Evolutionary conservation across 1,140 invertebrate species (phyloP), one percentile per base, ranked within the genome.

Genomic region (Drosophila lowei): DNA sequence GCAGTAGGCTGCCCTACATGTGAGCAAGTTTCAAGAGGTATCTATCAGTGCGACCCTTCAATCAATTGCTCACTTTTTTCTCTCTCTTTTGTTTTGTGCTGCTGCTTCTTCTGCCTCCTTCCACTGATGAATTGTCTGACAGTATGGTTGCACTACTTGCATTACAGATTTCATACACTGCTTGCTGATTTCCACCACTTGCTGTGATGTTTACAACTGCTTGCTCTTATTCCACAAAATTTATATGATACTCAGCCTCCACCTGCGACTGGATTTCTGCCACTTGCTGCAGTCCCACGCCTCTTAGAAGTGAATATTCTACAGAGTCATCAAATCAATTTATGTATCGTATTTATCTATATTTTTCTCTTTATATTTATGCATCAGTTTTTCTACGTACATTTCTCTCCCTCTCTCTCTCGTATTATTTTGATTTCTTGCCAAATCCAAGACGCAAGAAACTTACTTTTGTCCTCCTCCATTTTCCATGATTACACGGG

Each of bases 311-410:
- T 56, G 61, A 66, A 54, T 55, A 41, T 34, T 13, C 52, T 43
- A 25, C 59, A 28, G 11, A 74, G 62, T 85, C 81, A 81, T 77
- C 64, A 81, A 86, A 74, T 77, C 81, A 86, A 86, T 86, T 80
- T 77, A 66, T 86, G 62, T 56, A 11, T 11, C 9, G 0, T 34
- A 77, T 76, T 72, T 86, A 60, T 80, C 63, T 70, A 62, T 74
- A 65, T 77, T 56, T 52, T 18, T 18, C 18, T 47, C 67, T 59
- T 62, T 61, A 21, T 68, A 43, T 30, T 44, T 70, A 53, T 47
- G 55, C 58, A 38, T 59, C 52, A 41, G 25, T 6, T 25, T 42
- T 30, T 34, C 18, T 59, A 43, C 47, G 28, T 9, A 34, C 11
- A 11, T 34, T 9, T 11, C 25, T n/a, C 41, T 21, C 15, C 21